These are phyloP conservation scores for Tetragnatha versicolor DNA, from an alignment of 1,140 invertebrate species.

Conservation along the genomic window DNA sequence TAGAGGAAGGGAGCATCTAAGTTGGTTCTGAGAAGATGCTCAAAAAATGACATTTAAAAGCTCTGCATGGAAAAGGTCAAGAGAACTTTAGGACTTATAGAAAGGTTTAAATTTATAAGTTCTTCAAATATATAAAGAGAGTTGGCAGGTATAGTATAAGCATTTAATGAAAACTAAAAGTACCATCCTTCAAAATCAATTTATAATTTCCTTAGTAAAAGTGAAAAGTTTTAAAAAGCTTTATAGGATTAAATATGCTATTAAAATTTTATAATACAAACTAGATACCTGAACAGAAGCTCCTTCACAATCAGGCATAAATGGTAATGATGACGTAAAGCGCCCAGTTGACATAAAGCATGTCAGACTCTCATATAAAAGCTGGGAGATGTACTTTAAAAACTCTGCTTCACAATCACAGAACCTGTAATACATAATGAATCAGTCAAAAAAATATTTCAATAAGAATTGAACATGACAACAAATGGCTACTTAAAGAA, in stretches of 20 bases:
- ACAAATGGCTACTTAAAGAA: too few relatives aligned
- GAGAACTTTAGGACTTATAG: too few relatives aligned
- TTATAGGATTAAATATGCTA: neutral
- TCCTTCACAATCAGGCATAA: neutral
- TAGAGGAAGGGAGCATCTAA: too few relatives aligned
- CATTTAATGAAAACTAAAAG: neutral
- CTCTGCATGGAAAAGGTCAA: too few relatives aligned
- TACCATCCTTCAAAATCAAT: neutral
- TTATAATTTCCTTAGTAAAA: neutral
- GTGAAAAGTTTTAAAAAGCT: neutral
- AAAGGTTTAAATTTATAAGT: too few relatives aligned
- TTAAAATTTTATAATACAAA: neutral
- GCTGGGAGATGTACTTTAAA: constrained; percentile 1
- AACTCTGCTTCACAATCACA: constrained; percentile 15
- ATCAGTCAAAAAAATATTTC: neutral
- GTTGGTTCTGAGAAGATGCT: too few relatives aligned
- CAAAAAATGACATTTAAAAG: too few relatives aligned
- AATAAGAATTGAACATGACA: neutral
- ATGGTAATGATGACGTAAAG: neutral
- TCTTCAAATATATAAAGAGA: too few relatives aligned
- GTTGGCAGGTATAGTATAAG: too few relatives aligned
- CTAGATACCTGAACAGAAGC: constrained; percentile 11
- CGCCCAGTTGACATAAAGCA: constrained; percentile 8
- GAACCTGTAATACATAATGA: constrained; percentile 1
- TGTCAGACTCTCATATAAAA: constrained; percentile 12